Evolutionary conservation across 2,113 vertebrate species (phyloP).

Genomic region (Tyto alba): DNA sequence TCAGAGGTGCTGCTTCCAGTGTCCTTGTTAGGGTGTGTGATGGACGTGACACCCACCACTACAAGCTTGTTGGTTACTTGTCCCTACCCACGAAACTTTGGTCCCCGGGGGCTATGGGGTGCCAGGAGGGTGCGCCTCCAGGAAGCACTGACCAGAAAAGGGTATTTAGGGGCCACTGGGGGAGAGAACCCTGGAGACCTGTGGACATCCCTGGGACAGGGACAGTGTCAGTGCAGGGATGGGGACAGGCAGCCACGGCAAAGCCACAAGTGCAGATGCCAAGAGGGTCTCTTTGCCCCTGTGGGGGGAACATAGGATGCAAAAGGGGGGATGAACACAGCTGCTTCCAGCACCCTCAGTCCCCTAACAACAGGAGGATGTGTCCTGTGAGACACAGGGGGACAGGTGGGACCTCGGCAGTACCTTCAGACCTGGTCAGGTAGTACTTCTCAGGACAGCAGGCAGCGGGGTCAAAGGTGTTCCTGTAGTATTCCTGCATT

Average conservation of each 20-base stretch:
- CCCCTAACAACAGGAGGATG: fast-evolving
- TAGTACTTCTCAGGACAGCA: conserved; percentile 36
- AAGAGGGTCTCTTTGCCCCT: neutral
- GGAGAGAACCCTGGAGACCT: neutral
- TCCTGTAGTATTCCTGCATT: conserved; percentile 12
- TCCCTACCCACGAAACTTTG: neutral
- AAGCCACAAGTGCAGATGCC: neutral
- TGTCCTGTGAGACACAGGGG: neutral
- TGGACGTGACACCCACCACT: neutral
- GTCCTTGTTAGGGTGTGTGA: neutral
- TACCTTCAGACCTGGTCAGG: conserved; percentile 46
- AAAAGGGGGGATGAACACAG: neutral
- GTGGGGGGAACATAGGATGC: neutral
- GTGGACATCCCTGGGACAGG: neutral
- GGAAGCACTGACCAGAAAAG: neutral
- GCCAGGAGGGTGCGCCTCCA: neutral
- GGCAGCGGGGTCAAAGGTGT: neutral
- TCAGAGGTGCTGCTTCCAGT: neutral
- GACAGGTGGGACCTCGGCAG: neutral
- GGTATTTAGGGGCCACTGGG: fast-evolving
- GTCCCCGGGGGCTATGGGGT: neutral
- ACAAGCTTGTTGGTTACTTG: fast-evolving
- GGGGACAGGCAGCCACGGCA: fast-evolving
- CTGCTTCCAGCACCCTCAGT: fast-evolving
- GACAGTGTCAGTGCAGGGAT: neutral